Conservation (phyloP, 1,140 invertebrate species). For the Drosophila prosaltans region DNA sequence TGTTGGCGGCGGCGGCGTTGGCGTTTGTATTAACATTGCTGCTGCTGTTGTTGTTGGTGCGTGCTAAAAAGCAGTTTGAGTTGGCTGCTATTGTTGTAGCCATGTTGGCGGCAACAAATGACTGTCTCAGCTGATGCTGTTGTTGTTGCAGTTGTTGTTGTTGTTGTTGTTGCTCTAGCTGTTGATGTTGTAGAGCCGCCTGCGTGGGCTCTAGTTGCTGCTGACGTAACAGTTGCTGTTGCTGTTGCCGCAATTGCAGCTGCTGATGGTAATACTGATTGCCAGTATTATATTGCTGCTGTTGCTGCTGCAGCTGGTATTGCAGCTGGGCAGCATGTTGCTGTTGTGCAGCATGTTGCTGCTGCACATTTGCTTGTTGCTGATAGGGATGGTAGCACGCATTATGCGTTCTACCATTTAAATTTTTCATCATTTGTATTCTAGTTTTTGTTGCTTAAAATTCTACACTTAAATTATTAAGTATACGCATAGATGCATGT, state of each 20-base stretch:
- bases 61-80: constrained; percentile 39
- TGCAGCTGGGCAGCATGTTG: constrained; percentile 50
- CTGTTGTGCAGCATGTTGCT: constrained; percentile 31
- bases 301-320: constrained; percentile 44
- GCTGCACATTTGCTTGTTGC: constrained; percentile 54
- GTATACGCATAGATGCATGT: constrained; percentile 52
- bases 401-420: constrained; percentile 74
- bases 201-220: constrained; percentile 51
- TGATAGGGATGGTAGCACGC: constrained; percentile 76
- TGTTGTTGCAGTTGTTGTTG: constrained; percentile 47
- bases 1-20: constrained; percentile 45
- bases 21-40: constrained; percentile 38
- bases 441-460: constrained; percentile 13
- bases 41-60: constrained; percentile 37
- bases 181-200: constrained; percentile 27
- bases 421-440: constrained; percentile 75
- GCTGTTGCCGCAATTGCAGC: constrained; percentile 46
- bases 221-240: constrained; percentile 61
- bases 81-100: constrained; percentile 24
- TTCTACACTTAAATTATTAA: constrained; percentile 63
- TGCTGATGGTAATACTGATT: constrained; percentile 54
- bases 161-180: constrained; percentile 32
- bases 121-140: constrained; percentile 51
- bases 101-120: constrained; percentile 57
- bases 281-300: constrained; percentile 29